Evolutionary conservation across 2,797 vertebrate species (phyloP), one percentile per base, ranked within the genome.

Genomic region (Scolopax rusticola): DNA sequence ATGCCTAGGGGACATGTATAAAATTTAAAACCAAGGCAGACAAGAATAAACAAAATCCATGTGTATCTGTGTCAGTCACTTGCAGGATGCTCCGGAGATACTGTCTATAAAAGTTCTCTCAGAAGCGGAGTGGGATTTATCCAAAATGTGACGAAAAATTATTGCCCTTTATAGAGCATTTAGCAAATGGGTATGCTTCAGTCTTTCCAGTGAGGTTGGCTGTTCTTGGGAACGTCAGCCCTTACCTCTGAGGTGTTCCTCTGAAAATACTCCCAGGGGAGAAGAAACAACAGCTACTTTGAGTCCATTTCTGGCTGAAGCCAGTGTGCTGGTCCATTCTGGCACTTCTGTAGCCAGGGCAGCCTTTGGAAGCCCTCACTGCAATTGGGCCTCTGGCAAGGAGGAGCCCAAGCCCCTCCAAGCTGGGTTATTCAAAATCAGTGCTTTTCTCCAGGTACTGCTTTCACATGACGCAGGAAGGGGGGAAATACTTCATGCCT

Each of bases 41-140:
- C 76, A 97, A 97, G 97, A 97, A 96, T 96, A 98, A 98, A 97
- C 95, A 96, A 96, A 97, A 98, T 96, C 96, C 97, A 96, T 97
- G 96, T 97, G 97, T 97, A 96, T 95, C 38, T 87, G 45, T 96
- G 91, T 68, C 95, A 97, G 60, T 95, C 85, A 80, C 54, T 90
- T 68, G 61, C 87, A 90, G 89, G 84, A 88, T 20, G 33, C 84
- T 96, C 50, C 43, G 60, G 77, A 98, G 84, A 96, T 91, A 33
- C 28, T 93, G 87, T 96, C 87, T 92, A 79, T 77, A 96, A 96
- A 95, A 91, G 70, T 74, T 75, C 40, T 94, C 51, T 80, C 65
- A 81, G 89, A 95, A 90, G 12, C 7, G 11, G 59, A 91, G 45
- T 51, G 69, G 40, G 33, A 83, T 93, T 91, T 86, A 86, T 79